phyloP scores from a whole-genome alignment of 2,888 invertebrate species.

The Cephus pulcher region DNA sequence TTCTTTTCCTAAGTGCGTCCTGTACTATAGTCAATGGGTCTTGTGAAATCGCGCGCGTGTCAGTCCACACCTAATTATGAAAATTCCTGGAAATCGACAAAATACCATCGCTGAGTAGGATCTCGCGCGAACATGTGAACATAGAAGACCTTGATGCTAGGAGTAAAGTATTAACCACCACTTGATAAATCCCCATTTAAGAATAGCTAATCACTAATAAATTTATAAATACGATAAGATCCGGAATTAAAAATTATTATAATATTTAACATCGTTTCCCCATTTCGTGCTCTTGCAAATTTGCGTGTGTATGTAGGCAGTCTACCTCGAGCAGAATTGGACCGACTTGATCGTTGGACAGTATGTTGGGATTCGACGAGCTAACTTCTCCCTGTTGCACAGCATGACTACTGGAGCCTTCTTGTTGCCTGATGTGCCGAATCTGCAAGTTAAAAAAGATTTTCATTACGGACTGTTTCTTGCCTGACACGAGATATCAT shows the following conservation, averaged over 20 bases:
- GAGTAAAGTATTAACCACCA: too few relatives aligned
- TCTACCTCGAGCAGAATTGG: slow-evolving; percentile 78
- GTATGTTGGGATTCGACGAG: slow-evolving; percentile 86
- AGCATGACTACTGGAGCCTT: slow-evolving; percentile 72
- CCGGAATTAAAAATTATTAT: neutral
- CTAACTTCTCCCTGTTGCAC: slow-evolving; percentile 97
- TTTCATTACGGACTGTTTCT: neutral
- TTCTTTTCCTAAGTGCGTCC: neutral
- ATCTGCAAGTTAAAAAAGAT: slow-evolving; percentile 68
- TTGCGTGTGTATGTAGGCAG: slow-evolving; percentile 29
- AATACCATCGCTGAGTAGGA: neutral
- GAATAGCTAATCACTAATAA: neutral
- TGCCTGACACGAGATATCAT: neutral
- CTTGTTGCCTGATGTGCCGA: slow-evolving; percentile 76
- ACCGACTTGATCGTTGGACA: slow-evolving; percentile 79
- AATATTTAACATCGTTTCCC: neutral
- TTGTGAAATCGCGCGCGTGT: neutral
- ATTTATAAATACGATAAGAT: neutral
- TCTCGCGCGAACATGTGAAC: neutral
- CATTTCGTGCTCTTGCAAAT: neutral
- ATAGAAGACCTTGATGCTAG: neutral
- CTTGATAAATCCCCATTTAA: too few relatives aligned
- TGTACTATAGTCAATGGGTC: neutral
- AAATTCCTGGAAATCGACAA: neutral
- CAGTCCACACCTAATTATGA: neutral